Conservation (phyloP, 2,113 vertebrate species). For the Hemichromis elongatus region DNA sequence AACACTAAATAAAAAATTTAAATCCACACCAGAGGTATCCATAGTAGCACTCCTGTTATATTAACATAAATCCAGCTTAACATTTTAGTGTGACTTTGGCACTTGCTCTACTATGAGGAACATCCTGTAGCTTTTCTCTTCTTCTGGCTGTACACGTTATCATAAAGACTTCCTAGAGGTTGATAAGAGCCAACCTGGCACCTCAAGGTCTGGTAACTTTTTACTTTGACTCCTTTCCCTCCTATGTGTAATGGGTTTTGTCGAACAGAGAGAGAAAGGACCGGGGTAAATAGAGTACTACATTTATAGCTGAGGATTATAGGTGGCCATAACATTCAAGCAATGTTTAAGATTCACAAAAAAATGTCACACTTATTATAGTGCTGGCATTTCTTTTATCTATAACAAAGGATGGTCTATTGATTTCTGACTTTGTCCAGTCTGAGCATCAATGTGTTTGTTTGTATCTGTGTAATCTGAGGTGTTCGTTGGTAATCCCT, state of each 20-base stretch:
- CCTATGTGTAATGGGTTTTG: not conserved
- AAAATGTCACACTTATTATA: not conserved
- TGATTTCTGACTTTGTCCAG: conserved; percentile 12
- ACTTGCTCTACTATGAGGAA: not conserved
- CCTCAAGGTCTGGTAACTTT: not conserved
- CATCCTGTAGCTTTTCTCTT: not conserved
- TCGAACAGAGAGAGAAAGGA: not conserved
- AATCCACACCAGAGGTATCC: not conserved
- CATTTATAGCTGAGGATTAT: not conserved
- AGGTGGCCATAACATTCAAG: not conserved
- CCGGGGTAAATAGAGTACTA: not conserved
- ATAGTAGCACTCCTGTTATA: not conserved
- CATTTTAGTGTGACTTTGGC: not conserved
- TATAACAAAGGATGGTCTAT: not conserved
- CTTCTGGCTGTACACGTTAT: not conserved
- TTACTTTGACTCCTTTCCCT: not conserved
- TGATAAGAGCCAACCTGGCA: not conserved
- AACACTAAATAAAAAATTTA: not conserved
- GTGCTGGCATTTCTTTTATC: not conserved
- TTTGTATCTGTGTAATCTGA: not conserved
- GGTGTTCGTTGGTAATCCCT: conserved; percentile 3
- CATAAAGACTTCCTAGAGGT: not conserved
- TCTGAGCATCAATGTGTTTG: not conserved
- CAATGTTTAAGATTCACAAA: not conserved
- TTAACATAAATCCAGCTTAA: not conserved